phyloP scores from a whole-genome alignment of 2,113 vertebrate genomes.

The Nothobranchius furzeri region DNA sequence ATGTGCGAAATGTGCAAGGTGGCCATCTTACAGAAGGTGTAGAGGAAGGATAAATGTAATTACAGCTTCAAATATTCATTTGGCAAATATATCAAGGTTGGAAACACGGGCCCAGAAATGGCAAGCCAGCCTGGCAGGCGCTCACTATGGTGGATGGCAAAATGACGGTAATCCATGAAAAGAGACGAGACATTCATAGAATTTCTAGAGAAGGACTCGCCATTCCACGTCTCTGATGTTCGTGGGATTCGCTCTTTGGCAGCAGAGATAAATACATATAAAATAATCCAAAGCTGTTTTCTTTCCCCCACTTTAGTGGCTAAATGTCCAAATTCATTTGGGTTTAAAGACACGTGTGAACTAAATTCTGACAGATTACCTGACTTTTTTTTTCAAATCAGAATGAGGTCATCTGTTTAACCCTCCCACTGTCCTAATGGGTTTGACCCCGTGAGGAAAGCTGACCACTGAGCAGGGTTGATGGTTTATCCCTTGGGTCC shows the following conservation, averaged over 20 bases:
- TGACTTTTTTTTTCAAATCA: neutral
- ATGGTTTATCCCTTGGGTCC: too few relatives aligned
- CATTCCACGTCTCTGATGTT: constrained; percentile 67
- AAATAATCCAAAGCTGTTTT: constrained; percentile 57
- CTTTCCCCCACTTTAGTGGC: constrained; percentile 31
- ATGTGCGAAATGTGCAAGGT: constrained; percentile 74
- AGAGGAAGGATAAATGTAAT: constrained; percentile 86
- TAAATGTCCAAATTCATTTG: constrained; percentile 48
- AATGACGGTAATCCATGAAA: constrained; percentile 80
- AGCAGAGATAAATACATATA: constrained; percentile 37
- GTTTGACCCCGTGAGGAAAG: too few relatives aligned
- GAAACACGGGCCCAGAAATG: constrained; percentile 80
- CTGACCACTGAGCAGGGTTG: too few relatives aligned
- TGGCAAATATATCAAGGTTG: constrained; percentile 86
- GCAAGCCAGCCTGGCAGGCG: constrained; percentile 77
- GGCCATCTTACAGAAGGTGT: constrained; percentile 79
- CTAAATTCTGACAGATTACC: constrained; percentile 19
- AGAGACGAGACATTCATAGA: constrained; percentile 77
- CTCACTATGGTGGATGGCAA: constrained; percentile 74
- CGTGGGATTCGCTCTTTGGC: constrained; percentile 62
- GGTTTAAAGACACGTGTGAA: constrained; percentile 25
- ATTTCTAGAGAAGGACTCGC: constrained; percentile 67
- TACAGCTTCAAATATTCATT: constrained; percentile 84
- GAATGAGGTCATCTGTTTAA: neutral
- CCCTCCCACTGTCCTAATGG: too few relatives aligned